Conservation (phyloP, 2,797 vertebrate species). For the Champsocephalus gunnari region DNA sequence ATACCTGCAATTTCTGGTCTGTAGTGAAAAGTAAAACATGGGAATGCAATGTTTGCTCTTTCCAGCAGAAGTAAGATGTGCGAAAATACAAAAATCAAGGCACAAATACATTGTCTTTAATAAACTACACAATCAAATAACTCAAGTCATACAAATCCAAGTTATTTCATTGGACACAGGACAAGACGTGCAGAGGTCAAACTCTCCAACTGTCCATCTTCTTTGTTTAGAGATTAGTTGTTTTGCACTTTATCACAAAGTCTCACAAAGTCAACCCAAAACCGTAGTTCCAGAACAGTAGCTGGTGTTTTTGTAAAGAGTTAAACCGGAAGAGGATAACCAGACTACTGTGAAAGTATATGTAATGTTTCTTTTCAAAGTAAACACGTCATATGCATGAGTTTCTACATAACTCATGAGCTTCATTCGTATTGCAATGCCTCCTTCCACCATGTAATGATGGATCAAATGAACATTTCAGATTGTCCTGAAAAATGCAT, state of each 20-base stretch:
- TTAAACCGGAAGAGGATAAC: too few species aligned
- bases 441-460: not conserved
- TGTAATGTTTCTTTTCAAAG: not conserved
- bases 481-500: not conserved
- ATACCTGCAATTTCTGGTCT: too few species aligned
- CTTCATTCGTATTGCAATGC: not conserved
- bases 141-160: too few species aligned
- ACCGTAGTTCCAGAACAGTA: not conserved
- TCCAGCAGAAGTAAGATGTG: too few species aligned
- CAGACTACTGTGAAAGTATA: not conserved
- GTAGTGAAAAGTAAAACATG: too few species aligned
- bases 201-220: too few species aligned
- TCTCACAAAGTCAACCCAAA: constrained; percentile 25
- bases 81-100: too few species aligned
- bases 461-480: constrained; percentile 1
- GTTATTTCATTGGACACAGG: too few species aligned
- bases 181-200: too few species aligned
- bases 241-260: constrained; percentile 5
- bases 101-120: too few species aligned
- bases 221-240: constrained; percentile 2
- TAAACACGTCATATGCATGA: not conserved
- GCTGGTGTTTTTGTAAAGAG: not conserved
- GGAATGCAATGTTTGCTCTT: too few species aligned
- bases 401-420: not conserved
- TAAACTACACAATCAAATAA: too few species aligned